Evolutionary conservation across 2,797 vertebrate genomes (phyloP).

Genomic region (Psittacula derbiana): DNA sequence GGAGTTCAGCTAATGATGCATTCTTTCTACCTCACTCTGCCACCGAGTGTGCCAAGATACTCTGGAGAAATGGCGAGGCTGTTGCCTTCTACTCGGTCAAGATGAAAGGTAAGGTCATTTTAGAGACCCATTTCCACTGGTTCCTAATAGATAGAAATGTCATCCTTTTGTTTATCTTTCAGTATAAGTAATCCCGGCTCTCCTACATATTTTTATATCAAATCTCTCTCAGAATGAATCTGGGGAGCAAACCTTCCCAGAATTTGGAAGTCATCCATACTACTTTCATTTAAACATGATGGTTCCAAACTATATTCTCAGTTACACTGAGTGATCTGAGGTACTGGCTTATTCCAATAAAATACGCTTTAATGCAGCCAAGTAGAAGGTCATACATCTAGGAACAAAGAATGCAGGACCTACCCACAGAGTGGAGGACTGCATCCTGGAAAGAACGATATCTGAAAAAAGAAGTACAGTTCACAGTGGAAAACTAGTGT

Average conservation of each 20-base stretch:
- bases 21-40: constrained; percentile 84
- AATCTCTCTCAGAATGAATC: constrained; percentile 25
- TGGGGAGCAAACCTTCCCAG: neutral
- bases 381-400: neutral
- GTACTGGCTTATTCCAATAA: neutral
- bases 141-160: neutral
- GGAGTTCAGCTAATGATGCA: constrained; percentile 64
- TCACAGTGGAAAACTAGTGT: neutral
- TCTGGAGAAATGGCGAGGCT: constrained; percentile 85
- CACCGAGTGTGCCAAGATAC: constrained; percentile 85
- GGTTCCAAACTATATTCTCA: neutral
- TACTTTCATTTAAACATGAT: constrained; percentile 16
- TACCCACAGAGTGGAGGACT: neutral
- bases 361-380: neutral
- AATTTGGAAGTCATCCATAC: constrained; percentile 35
- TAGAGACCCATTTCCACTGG: neutral
- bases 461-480: neutral
- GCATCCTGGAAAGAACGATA: neutral
- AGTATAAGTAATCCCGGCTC: constrained; percentile 30
- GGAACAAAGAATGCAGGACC: constrained; percentile 11
- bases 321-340: neutral
- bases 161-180: constrained; percentile 35
- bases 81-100: constrained; percentile 91
- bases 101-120: constrained; percentile 82
- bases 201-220: constrained; percentile 46